A percentile compares a stretch with the other conserved stretches of the same genome.
Conservation (phyloP, 2,888 invertebrate genomes). For the Thymelicus sylvestris region DNA sequence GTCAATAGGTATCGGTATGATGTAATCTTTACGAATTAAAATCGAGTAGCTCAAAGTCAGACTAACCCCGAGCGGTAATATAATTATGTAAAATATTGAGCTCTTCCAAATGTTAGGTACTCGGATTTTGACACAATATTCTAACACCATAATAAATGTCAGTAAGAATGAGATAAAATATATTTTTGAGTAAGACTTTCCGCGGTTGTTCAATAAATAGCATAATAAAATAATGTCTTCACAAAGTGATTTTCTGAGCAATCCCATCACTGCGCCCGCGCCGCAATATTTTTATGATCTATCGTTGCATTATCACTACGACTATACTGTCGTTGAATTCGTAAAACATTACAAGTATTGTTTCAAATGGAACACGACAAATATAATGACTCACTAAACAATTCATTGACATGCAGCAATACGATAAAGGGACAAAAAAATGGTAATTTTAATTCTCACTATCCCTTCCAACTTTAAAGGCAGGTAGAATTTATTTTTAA, state of each 20-base stretch:
- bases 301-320: slow-evolving; percentile 38
- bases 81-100: slow-evolving; percentile 1
- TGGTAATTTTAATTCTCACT: background rate
- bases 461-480: too few relatives aligned
- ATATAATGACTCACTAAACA: background rate
- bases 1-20: background rate
- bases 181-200: slow-evolving; percentile 38
- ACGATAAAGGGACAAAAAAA: background rate
- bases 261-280: slow-evolving; percentile 21
- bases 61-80: background rate
- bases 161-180: slow-evolving; percentile 15
- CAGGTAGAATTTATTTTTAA: too few relatives aligned
- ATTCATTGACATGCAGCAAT: background rate
- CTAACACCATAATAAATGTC: slow-evolving; percentile 32
- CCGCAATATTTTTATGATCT: slow-evolving; percentile 44
- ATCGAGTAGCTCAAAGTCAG: background rate
- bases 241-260: slow-evolving; percentile 38
- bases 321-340: slow-evolving; percentile 33
- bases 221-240: slow-evolving; percentile 45
- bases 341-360: background rate
- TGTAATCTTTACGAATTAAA: background rate
- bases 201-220: slow-evolving; percentile 43
- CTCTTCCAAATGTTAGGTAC: background rate
- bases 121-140: slow-evolving; percentile 12
- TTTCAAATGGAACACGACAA: background rate